Base-by-base conservation (phyloP, 2,888 invertebrate genomes). In the Phaonia tiefii region DNA sequence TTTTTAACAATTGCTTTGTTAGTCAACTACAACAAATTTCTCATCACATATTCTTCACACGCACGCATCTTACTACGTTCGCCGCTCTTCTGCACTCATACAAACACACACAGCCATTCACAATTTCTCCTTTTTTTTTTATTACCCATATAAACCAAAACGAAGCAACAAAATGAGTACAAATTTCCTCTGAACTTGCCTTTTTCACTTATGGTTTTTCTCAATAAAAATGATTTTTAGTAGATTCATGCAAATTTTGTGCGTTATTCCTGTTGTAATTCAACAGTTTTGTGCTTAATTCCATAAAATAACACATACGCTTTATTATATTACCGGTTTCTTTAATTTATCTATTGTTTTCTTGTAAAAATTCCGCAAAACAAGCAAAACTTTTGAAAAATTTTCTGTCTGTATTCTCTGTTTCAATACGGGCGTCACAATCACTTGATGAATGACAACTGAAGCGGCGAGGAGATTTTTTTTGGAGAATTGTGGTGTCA, bases 121-220 rank as follows among this genome's bases (percentile, higher is more conserved):
- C 72, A 70, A 49, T 58, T 49, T 49, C 31, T 31, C 8, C 4
- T 31, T 31, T 31, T 31, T 31, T 31, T 22, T 74, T 75, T 75
- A 42, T 72, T 80, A 25, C 65, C 39, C 58, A 10, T 56, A n/a
- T n/a, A 56, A 31, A 80, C 31, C 31, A 31, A 31, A 31, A 31
- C n/a, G n/a, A 31, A 31, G 31, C 31, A 31, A 31, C 31, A 77
- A 80, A 63, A 22, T 51, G 20, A 70, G 76, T 70, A 70, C 37
- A 74, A 70, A 74, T 70, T 74, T 80, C 73, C 70, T 69, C 74
- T 80, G 63, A 81, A 81, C 81, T 81, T 78, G 81, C 81, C 81
- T 81, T 81, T 81, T 31, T 31, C 31, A 5, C 8, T 67, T 22
- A 39, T 63, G 11, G 51, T 3, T 56, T 51, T 54, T 63, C 69